Evolutionary conservation across 2,113 vertebrate species (phyloP), one percentile per base, ranked within the genome.

Genomic region (Brienomyrus brachyistius): DNA sequence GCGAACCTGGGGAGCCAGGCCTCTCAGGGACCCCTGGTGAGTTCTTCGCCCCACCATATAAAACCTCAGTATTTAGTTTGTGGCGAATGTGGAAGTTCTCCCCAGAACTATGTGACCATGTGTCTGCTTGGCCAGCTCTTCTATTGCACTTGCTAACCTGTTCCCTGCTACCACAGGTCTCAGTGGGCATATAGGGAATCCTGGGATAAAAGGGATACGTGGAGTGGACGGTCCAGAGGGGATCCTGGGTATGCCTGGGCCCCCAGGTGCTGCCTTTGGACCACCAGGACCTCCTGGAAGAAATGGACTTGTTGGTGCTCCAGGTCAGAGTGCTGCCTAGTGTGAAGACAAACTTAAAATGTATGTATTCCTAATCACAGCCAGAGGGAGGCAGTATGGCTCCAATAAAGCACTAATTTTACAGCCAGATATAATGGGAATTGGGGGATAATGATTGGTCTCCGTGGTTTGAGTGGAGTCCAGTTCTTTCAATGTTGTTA

Each of bases 131-230:
- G 15, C 23, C 17, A 82, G 35, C 35, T 82, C 19, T 82, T 27
- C 45, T 52, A 15, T 48, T n/a, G 84, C 45, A 86, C 23, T 11
- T 50, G 9, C 47, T 27, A 86, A 27, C n/a, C 5, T 31, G 13
- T 52, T 94, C 27, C 6, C 19, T 77, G 45, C 17, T 43, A 89
- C 92, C 56, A 54, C 92, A 99, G 98, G 98, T 91, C 91, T 94
- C 21, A 94, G 95, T 1, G 98, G 97, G 19, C 95, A 94, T 15
- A 91, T 91, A 8, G 97, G 98, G 6, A 90, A 95, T 40, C 91
- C 94, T 2, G 98, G 97, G 5, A 54, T 91, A 88, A 99, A 98
- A 94, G 98, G 98, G 2, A 96, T 97, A 51, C 94, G 88, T 5
- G 98, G 98, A 31, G 88, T 91, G 0, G 89, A 93, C 1, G 96